Percentiles rank a stretch among this genome's conserved stretches.
These are phyloP conservation scores for Acanthaster planci DNA, from an alignment of 35 echinoderm and acorn worm genomes.

Conservation along the genomic window DNA sequence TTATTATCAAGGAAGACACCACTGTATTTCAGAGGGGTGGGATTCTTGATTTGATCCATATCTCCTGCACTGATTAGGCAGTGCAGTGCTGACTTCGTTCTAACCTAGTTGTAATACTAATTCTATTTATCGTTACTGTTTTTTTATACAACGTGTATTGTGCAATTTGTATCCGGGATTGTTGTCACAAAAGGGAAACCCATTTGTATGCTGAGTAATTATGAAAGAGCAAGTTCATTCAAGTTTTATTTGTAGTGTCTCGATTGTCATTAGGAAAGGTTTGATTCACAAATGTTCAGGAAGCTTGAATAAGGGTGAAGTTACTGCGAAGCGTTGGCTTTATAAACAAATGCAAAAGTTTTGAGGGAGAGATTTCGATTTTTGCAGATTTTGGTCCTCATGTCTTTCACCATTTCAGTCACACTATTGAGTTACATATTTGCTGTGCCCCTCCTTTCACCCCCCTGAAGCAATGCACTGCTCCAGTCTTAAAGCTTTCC, in stretches of 20 bases:
- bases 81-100: background rate
- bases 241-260: too few species aligned
- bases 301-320: too few species aligned
- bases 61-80: background rate
- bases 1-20: slow-evolving; percentile 21
- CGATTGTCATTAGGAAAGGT: too few species aligned
- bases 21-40: background rate
- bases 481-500: background rate
- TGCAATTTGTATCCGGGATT: background rate
- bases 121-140: background rate
- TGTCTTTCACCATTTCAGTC: background rate
- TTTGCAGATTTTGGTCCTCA: background rate
- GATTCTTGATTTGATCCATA: background rate
- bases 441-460: background rate
- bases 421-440: background rate
- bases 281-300: too few species aligned
- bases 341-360: background rate
- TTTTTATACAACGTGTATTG: background rate
- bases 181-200: background rate
- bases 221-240: too few species aligned
- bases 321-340: too few species aligned
- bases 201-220: too few species aligned
- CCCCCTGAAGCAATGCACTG: background rate
- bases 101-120: background rate
- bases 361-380: background rate